Base-by-base conservation (phyloP, 2,888 invertebrate species). In the Oscheius onirici region DNA sequence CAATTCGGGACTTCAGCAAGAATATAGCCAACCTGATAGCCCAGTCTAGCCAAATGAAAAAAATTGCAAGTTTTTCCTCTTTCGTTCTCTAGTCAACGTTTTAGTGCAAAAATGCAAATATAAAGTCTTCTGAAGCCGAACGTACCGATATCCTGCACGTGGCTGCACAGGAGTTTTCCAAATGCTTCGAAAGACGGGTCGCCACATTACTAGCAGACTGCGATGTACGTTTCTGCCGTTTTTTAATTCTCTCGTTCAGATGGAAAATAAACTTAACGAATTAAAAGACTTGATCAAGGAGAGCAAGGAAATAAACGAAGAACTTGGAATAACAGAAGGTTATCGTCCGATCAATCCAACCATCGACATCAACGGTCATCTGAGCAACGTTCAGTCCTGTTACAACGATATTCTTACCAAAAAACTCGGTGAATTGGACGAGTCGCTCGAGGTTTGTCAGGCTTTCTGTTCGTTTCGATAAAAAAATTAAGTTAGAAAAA, bases 331-430 rank as follows among this genome's bases (percentile, higher is more conserved):
- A 8, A n/a, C 24, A 20, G 52, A 28, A 49, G 66, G 66, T 1
- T 66, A 66, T 52, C 51, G 66, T 15, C 52, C 66, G 8, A 6
- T 40, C 20, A 34, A 41, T 22, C 63, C 63, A 15, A 24, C 11
- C 3, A 26, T 17, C 22, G 63, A 63, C 28, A n/a, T 63, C 10
- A 26, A n/a, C 22, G 63, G 49, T 6, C 63, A 63, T 49, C 28
- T 63, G 28, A 13, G 49, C 3, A n/a, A 1, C 1, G 63, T 63
- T 17, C 63, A 63, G 34, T 2, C 24, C 17, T 3, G 20, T 22
- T 58, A 58, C 20, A 28, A 15, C 1, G 58, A 41, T 1, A 20
- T 22, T 8, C 11, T 34, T 34, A 8, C 3, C 34, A 34, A 34
- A 3, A 34, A 34, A 8, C 34, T 34, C 8, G 3, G 34, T 34